Evolutionary conservation across 2,797 vertebrate genomes (phyloP), one percentile per base, ranked within the genome.

Genomic region (Phataginus tetradactyla): DNA sequence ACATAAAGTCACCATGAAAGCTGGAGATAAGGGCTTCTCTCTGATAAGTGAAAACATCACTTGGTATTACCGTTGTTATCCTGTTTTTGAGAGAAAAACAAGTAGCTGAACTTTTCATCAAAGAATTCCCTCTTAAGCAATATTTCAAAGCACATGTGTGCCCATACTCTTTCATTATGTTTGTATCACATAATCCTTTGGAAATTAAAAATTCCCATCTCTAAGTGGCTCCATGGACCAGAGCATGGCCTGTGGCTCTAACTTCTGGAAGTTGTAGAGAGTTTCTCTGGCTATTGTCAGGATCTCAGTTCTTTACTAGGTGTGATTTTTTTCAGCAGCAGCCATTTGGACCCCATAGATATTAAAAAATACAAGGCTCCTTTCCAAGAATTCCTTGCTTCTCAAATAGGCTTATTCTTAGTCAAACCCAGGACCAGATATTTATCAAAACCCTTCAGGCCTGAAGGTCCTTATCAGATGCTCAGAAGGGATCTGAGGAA

Each of bases 141-240:
- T 64, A 81, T 72, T 94, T 95, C 74, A 87, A 95, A 92, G 66
- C 85, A 74, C 39, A 81, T 12, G 32, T 61, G 78, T 91, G 61
- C 51, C 77, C 90, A 18, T 66, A 84, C 23, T 69, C 51, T 83
- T 88, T 86, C 72, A 92, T 27, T 83, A 95, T 78, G 80, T 86
- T 90, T 81, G 53, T 6, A 64, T 68, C 85, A 72, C 61, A 78
- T 94, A 79, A 96, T 90, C 68, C 42, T 92, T 90, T 92, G 37
- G 57, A 72, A 32, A 88, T 88, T 87, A 96, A 95, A 87, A 85
- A n/a, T 71, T 90, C 83, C 83, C 80, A 61, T 90, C 53, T 85
- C 59, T 51, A 21, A 15, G 42, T 25, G 57, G 55, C 55, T 94
- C 64, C 0, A 1, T 15, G 42, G 61, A 37, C 34, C 75, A 59